Conservation (phyloP, 2,797 vertebrate species). For the Decapterus maruadsi region DNA sequence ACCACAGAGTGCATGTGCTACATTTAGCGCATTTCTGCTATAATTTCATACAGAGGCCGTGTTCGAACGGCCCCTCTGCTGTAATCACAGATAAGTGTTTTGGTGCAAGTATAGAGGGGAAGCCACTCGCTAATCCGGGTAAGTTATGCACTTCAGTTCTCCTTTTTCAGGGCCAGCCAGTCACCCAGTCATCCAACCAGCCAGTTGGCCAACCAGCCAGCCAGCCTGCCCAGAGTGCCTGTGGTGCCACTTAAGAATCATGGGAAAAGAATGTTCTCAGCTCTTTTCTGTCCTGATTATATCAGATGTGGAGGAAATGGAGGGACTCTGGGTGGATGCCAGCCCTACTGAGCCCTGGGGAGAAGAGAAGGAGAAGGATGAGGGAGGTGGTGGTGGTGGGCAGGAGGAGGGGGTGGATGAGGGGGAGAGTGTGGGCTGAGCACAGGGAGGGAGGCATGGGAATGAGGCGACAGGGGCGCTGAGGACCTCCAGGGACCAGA, state of each 20-base stretch:
- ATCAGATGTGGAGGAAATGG: conserved; percentile 85
- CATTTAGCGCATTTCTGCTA: too few species aligned
- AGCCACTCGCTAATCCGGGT: conserved; percentile 51
- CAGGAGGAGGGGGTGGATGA: conserved; percentile 34
- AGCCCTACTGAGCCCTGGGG: conserved; percentile 66
- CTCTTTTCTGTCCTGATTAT: conserved; percentile 81
- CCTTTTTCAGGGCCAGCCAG: conserved; percentile 40
- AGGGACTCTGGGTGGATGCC: conserved; percentile 80
- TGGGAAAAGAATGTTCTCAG: conserved; percentile 86
- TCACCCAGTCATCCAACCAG: conserved; percentile 52
- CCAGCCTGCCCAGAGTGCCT: conserved; percentile 56
- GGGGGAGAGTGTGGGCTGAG: conserved; percentile 10
- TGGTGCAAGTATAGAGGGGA: conserved; percentile 31
- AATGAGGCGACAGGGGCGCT: conserved; percentile 34
- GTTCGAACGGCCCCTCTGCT: conserved; percentile 13
- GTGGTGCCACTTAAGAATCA: conserved; percentile 83
- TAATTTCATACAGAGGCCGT: conserved; percentile 24
- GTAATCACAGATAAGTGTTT: conserved; percentile 54
- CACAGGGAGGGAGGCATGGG: conserved; percentile 27
- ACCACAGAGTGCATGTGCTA: not conserved
- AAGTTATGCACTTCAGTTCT: conserved; percentile 55
- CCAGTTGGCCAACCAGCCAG: conserved; percentile 48
- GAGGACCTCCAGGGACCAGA: conserved; percentile 60
- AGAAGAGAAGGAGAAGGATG: conserved; percentile 38
- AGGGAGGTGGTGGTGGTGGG: conserved; percentile 28